Conservation (phyloP, 2,888 invertebrate genomes). For the Cosmia trapezina region DNA sequence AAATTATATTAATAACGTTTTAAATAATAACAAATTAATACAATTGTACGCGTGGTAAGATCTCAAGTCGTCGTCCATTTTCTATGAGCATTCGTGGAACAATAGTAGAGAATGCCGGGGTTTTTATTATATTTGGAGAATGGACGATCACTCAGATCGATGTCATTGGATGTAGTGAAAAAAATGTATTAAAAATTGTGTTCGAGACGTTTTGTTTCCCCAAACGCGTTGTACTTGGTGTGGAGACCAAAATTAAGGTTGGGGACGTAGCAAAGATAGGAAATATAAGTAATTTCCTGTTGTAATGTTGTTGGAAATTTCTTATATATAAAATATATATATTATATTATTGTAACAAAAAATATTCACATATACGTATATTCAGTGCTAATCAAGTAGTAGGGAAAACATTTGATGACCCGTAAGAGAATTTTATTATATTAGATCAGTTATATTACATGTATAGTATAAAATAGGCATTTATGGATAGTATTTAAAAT, state of each 20-base stretch:
- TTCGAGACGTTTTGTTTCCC: conserved; percentile 79
- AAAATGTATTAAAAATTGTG: conserved; percentile 83
- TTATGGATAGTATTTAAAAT: conserved; percentile 32
- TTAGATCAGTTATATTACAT: conserved; percentile 55
- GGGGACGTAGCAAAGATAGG: conserved; percentile 57
- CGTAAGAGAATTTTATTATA: conserved; percentile 57
- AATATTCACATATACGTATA: conserved; percentile 60
- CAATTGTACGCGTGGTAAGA: conserved; percentile 87
- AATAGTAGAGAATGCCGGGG: conserved; percentile 79
- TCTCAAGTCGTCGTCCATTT: conserved; percentile 70
- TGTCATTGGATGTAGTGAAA: conserved; percentile 85
- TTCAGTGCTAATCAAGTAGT: conserved; percentile 57
- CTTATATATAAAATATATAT: conserved; percentile 62
- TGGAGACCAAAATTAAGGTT: conserved; percentile 66
- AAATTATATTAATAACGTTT: conserved; percentile 90
- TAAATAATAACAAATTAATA: conserved; percentile 89
- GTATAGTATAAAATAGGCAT: conserved; percentile 48
- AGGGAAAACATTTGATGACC: conserved; percentile 54
- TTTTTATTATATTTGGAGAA: conserved; percentile 80
- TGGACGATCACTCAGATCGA: conserved; percentile 71
- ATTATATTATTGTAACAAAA: conserved; percentile 46
- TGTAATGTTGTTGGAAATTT: conserved; percentile 63
- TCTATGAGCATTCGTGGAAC: conserved; percentile 80
- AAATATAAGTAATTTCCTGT: conserved; percentile 48
- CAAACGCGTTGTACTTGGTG: conserved; percentile 84